Evolutionary conservation across 1,140 invertebrate species (phyloP), one percentile per base, ranked within the genome.

Genomic region (Drosophila setifemur): DNA sequence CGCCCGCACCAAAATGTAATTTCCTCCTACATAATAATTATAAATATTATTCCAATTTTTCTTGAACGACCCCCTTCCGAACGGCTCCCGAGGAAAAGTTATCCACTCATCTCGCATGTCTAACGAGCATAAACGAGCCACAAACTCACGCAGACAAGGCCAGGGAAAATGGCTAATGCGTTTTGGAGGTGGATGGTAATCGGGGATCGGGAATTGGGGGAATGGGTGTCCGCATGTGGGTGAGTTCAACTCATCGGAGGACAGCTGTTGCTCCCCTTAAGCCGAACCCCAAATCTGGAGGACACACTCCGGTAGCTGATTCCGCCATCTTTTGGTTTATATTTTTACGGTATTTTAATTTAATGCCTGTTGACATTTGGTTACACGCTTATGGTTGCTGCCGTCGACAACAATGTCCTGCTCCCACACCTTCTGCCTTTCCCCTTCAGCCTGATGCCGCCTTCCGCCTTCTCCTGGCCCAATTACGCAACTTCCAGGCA

Each of bases 331-430:
- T 55, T 31, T 78, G 74, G 63, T 61, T 75, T 49, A 63, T 69
- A 70, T 71, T 77, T 70, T 73, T 73, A 73, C 61, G 49, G 69
- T 60, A 63, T 73, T 73, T 70, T 79, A 79, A 79, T 79, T 79
- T 49, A 79, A 79, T 79, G 76, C 74, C 57, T 78, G 74, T 78
- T 78, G 74, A 78, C 74, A 73, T 78, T 78, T 76, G 67, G 73
- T 77, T 67, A 67, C 67, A 77, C 53, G 70, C 69, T 73, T 58
- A 67, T 63, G 57, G 48, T 49, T 66, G 44, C 23, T 58, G 26
- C 49, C 40, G 29, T 21, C 69, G 29, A 72, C 44, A 61, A 57
- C 31, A 78, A 58, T 78, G 69, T 53, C 31, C 49, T 45, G 39
- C 44, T 2, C 16, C 14, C 16, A 25, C 11, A 9, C 4, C n/a